These are phyloP conservation scores for Matsumurasca onukii DNA, from an alignment of 1,140 invertebrate genomes.

Conservation along the genomic window DNA sequence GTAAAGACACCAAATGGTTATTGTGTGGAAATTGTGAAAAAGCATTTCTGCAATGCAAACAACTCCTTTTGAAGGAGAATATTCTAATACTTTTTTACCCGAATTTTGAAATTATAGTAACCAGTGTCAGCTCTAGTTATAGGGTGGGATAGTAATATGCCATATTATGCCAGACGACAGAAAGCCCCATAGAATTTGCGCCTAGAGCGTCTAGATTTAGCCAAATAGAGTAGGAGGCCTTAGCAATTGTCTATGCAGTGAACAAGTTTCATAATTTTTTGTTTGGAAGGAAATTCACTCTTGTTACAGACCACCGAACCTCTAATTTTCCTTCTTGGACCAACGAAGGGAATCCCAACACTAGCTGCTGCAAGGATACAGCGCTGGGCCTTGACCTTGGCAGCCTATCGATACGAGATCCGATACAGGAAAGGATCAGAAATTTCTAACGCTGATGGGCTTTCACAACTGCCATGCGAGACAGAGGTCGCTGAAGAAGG, in stretches of 20 bases:
- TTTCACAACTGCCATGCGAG: slow-evolving; percentile 6
- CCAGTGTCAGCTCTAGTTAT: slow-evolving; percentile 52
- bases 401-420: slow-evolving; percentile 19
- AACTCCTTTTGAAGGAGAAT: slow-evolving; percentile 36
- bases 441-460: slow-evolving; percentile 9
- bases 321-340: slow-evolving; percentile 15
- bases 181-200: slow-evolving; percentile 51
- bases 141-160: slow-evolving; percentile 52
- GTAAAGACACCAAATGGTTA: slow-evolving; percentile 8
- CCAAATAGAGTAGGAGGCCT: slow-evolving; percentile 7
- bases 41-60: slow-evolving; percentile 50
- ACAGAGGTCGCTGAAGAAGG: slow-evolving; percentile 8
- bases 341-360: slow-evolving; percentile 19
- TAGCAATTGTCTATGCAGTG: slow-evolving; percentile 9
- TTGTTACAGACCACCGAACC: slow-evolving; percentile 21
- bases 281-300: too few species aligned
- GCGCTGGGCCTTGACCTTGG: slow-evolving; percentile 11
- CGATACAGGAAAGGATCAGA: slow-evolving; percentile 13
- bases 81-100: slow-evolving; percentile 46
- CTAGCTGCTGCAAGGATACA: slow-evolving; percentile 19
- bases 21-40: slow-evolving; percentile 12
- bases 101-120: slow-evolving; percentile 46
- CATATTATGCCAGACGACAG: slow-evolving; percentile 48
- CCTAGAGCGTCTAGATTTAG: slow-evolving; percentile 46
- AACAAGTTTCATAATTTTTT: slow-evolving; percentile 20